Conservation (phyloP, 2,113 vertebrate genomes). For the Corapipo altera region DNA sequence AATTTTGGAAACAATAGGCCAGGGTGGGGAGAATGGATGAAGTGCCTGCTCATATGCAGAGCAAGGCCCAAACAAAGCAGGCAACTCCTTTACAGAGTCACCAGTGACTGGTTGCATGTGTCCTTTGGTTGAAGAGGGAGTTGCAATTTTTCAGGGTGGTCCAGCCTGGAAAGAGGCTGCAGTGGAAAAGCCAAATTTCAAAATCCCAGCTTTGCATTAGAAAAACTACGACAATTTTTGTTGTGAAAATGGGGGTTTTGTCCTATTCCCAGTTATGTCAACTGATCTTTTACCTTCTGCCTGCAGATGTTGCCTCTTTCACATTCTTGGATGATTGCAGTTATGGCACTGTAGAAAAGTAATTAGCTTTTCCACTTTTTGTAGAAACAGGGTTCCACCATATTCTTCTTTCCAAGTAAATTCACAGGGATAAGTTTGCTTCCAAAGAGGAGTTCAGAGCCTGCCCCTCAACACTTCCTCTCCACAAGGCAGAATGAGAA, state of each 20-base stretch:
- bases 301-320: background rate
- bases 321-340: background rate
- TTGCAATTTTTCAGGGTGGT: background rate
- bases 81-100: background rate
- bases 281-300: background rate
- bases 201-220: background rate
- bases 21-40: background rate
- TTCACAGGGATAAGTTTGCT: background rate
- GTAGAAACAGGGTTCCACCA: rapidly evolving
- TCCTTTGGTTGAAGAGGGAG: background rate
- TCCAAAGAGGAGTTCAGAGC: background rate
- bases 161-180: no score
- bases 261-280: background rate
- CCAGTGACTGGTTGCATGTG: background rate
- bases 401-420: background rate
- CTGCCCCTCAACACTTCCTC: background rate
- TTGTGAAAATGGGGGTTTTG: background rate
- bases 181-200: background rate
- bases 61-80: background rate
- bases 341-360: background rate
- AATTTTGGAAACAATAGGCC: slow-evolving; percentile 9
- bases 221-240: rapidly evolving
- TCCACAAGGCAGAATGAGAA: background rate
- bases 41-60: background rate
- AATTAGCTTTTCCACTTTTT: background rate